phyloP scores from a whole-genome alignment of 1,140 invertebrate species.

The Drosophila sechellia region DNA sequence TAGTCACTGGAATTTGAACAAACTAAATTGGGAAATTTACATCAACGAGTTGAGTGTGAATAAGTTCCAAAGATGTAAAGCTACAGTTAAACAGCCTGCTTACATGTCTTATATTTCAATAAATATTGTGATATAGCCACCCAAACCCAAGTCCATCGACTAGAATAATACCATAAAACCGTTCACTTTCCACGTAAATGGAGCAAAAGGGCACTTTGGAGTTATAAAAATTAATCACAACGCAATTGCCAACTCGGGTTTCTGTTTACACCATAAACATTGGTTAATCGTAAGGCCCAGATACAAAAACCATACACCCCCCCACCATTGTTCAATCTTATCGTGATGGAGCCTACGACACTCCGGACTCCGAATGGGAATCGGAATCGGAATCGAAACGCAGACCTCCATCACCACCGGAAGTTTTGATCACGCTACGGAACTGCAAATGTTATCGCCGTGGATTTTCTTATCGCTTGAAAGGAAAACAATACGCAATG shows the following conservation, averaged over 20 bases:
- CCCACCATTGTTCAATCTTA: conserved; percentile 56
- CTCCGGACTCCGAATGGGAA: conserved; percentile 32
- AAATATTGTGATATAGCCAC: too few species aligned
- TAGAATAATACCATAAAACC: not conserved
- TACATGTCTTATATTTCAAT: too few species aligned
- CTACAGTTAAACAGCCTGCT: not conserved
- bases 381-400: not conserved
- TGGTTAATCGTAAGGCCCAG: conserved; percentile 16
- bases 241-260: conserved; percentile 1
- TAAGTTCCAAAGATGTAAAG: not conserved
- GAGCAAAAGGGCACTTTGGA: not conserved
- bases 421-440: conserved; percentile 57
- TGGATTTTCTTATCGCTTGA: conserved; percentile 20
- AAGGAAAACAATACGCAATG: conserved; percentile 33
- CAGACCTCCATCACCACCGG: conserved; percentile 63
- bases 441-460: conserved; percentile 56
- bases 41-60: not conserved
- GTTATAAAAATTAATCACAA: conserved; percentile 4
- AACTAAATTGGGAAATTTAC: not conserved
- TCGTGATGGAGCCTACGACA: conserved; percentile 66
- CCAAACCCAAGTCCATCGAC: too few species aligned
- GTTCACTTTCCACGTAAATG: conserved; percentile 9
- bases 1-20: conserved; percentile 5
- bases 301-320: not conserved
- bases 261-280: conserved; percentile 45